Base-by-base conservation (phyloP, 92 coral and sea anemone species). In the Montipora capitata region DNA sequence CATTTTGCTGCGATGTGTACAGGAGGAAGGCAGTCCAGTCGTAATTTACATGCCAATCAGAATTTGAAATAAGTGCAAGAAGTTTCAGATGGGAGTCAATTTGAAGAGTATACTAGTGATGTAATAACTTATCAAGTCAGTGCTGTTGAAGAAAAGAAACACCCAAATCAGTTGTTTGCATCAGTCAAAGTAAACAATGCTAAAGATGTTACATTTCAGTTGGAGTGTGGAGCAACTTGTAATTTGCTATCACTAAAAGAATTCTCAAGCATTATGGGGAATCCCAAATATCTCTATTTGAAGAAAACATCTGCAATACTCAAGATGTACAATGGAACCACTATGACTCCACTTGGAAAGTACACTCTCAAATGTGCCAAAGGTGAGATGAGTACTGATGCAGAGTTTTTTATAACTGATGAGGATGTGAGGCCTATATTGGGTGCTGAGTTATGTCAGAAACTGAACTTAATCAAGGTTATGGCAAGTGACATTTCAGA, bases 291-390 rank as follows among this genome's bases (percentile, higher is more conserved):
- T 77, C 45, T 27, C 35, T 77, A 77, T 62, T 41, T 59, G 56
- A 77, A 61, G 71, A 58, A 41, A 78, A 40, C 71, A 59, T 59
- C 82, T 12, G 82, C 71, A 78, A 41, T 15, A 78, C 73, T 78
- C 83, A 78, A 78, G 82, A 78, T 78, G 82, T 78, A 78, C 39
- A 78, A 78, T 63, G 83, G 58, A n/a, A 35, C 57, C 10, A 78
- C 57, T 40, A 61, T 78, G 58, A 15, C 70, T 44, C 61, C 73
- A 2, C 57, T 76, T 54, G 80, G 80, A 76, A 76, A 76, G 68
- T 56, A 8, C 43, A 76, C 81, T 12, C 68, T 35, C 10, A 51
- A 15, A 13, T 75, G 43, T 75, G n/a, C 8, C 64, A 75, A 75
- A 75, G 80, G 80, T 75, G 65, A 78, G 57, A 11, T 15, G 40